phyloP scores from a whole-genome alignment of 2,888 invertebrate genomes.

The Dicycla oo region DNA sequence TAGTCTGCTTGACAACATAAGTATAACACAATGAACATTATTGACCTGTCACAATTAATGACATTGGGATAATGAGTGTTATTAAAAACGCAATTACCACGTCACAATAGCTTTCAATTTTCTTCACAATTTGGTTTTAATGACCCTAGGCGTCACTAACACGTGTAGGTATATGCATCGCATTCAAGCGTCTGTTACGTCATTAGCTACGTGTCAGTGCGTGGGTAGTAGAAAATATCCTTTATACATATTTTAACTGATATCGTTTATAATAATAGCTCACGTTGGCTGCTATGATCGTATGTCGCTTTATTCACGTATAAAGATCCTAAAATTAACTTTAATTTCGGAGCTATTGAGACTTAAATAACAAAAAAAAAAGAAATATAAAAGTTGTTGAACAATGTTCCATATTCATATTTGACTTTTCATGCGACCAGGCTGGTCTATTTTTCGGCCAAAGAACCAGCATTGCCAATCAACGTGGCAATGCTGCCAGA shows the following conservation, averaged over 20 bases:
- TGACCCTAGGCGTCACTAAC: conserved; percentile 5
- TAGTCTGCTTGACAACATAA: background rate
- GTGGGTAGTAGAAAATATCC: background rate
- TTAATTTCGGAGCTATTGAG: background rate
- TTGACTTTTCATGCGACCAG: background rate
- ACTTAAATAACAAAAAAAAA: background rate
- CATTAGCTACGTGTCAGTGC: background rate
- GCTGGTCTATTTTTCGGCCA: background rate
- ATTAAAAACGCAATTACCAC: background rate
- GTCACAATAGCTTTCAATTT: conserved; percentile 24
- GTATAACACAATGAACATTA: background rate
- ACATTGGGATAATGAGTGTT: too few species aligned
- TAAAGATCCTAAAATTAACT: background rate
- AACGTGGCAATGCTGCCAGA: background rate
- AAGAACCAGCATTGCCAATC: background rate
- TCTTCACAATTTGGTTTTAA: conserved; percentile 20
- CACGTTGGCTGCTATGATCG: background rate
- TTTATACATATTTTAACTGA: background rate
- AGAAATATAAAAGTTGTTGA: background rate
- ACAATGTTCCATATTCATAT: background rate
- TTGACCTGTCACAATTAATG: background rate
- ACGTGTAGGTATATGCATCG: background rate
- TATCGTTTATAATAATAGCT: background rate
- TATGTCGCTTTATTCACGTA: background rate
- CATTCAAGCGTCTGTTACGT: conserved; percentile 12